These are phyloP conservation scores for Stichodactyla mertensii DNA, from an alignment of 64 coral and sea anemone species.

Conservation along the genomic window DNA sequence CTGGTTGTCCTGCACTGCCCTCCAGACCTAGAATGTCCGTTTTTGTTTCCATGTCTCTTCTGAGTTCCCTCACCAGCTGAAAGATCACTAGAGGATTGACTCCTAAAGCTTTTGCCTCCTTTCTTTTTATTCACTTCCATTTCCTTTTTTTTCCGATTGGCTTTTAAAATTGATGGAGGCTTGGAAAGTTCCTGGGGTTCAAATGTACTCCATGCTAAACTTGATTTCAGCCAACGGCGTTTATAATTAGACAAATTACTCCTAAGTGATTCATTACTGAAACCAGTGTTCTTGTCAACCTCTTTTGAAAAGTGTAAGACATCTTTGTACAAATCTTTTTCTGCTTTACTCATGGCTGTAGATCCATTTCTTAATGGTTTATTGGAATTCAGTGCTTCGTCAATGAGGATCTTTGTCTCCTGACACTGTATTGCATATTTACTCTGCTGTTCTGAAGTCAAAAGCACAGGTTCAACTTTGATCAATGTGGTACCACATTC, in stretches of 20 bases:
- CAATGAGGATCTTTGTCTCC: conserved; percentile 39
- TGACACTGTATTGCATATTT: conserved; percentile 48
- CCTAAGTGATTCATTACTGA: conserved; percentile 48
- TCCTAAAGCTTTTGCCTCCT: conserved; percentile 21
- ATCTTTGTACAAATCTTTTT: conserved; percentile 25
- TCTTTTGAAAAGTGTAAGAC: conserved; percentile 41
- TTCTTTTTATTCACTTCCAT: conserved; percentile 18
- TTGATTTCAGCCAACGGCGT: conserved; percentile 85
- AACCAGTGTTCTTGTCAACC: conserved; percentile 23
- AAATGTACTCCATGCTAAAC: conserved; percentile 81
- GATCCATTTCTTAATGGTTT: neutral
- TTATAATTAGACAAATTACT: conserved; percentile 51
- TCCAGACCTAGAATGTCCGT: neutral
- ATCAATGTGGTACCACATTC: conserved; percentile 76
- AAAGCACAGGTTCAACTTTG: conserved; percentile 18
- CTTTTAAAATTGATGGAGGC: conserved; percentile 38
- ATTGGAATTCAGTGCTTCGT: conserved; percentile 35
- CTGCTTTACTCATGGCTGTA: conserved; percentile 17
- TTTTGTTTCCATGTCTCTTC: conserved; percentile 2
- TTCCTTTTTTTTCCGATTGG: neutral
- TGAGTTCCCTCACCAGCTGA: neutral
- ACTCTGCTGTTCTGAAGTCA: conserved; percentile 43
- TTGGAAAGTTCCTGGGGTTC: conserved; percentile 70
- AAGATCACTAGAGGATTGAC: conserved; percentile 10
- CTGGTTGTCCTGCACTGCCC: conserved; percentile 8